Evolutionary conservation across 2,888 invertebrate species (phyloP).

Genomic region (Acanthosepion esculentum): DNA sequence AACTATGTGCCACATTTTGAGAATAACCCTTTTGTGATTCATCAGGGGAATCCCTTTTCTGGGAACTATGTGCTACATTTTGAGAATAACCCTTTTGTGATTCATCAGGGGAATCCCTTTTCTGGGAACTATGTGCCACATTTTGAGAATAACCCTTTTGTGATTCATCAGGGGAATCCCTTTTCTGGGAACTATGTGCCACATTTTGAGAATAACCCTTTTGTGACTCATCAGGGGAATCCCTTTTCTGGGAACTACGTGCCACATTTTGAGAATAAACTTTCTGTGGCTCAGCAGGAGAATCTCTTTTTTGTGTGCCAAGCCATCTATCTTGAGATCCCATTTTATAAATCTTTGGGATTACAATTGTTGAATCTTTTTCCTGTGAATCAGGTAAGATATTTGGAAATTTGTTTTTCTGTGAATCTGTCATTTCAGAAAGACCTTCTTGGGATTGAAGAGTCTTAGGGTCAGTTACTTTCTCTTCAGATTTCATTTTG

Average conservation of each 20-base stretch:
- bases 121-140: not conserved
- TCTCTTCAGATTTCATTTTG: not conserved
- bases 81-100: not conserved
- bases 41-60: too few species aligned
- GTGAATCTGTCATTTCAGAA: not conserved
- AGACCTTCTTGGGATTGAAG: not conserved
- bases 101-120: not conserved
- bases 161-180: not conserved
- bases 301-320: not conserved
- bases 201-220: not conserved
- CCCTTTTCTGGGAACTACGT: not conserved
- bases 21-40: too few species aligned
- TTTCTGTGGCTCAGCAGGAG: not conserved
- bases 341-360: not conserved
- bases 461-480: not conserved
- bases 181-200: not conserved
- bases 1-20: not conserved
- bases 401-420: not conserved
- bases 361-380: not conserved
- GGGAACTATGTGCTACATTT: too few species aligned
- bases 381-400: not conserved
- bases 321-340: not conserved
- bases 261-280: not conserved
- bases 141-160: not conserved
- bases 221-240: not conserved